phyloP scores from a whole-genome alignment of 2,113 vertebrate species.

The Microcebus ravelobensis region DNA sequence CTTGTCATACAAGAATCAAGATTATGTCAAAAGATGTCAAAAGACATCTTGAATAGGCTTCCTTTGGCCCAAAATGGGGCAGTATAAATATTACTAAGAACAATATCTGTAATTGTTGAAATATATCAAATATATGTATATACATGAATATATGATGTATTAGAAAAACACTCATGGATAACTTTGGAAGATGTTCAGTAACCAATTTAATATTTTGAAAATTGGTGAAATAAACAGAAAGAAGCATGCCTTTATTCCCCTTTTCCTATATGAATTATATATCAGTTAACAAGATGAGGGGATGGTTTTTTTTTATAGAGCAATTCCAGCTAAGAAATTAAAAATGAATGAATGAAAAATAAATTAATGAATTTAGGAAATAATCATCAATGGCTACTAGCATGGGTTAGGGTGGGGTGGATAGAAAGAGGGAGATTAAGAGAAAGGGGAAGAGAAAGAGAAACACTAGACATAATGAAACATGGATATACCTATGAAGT shows the following conservation, averaged over 20 bases:
- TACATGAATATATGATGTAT: not conserved
- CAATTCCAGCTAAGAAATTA: not conserved
- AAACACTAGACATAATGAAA: not conserved
- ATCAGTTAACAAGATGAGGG: not conserved
- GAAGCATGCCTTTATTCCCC: not conserved
- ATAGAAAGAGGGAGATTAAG: not conserved
- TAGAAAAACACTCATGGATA: not conserved
- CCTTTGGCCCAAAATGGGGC: not conserved
- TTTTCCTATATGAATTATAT: not conserved
- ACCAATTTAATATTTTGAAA: not conserved
- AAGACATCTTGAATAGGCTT: not conserved
- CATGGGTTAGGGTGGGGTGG: not conserved
- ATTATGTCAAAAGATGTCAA: not conserved
- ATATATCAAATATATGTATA: not conserved
- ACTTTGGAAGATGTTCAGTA: not conserved
- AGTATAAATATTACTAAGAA: not conserved
- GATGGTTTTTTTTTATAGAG: not conserved
- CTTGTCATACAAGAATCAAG: not conserved
- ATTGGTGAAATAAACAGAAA: not conserved
- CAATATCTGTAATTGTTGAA: not conserved
- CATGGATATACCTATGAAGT: not conserved
- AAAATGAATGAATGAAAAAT: not conserved
- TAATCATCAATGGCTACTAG: not conserved
- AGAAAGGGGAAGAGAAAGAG: not conserved
- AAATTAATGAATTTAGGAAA: not conserved